These are phyloP conservation scores for Falco novaeseelandiae DNA, from an alignment of 2,797 vertebrate species.

Conservation along the genomic window DNA sequence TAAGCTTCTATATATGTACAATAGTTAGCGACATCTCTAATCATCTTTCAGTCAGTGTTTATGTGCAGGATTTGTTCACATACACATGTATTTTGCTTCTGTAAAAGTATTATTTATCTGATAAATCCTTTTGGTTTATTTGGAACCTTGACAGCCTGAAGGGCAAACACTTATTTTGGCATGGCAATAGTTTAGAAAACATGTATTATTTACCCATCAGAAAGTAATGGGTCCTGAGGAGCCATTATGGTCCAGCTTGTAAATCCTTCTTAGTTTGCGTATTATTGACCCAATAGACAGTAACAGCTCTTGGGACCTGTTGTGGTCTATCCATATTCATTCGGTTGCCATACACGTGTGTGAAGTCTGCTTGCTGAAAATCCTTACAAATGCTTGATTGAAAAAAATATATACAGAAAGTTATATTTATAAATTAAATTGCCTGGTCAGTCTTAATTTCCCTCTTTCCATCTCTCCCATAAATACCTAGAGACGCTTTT, in stretches of 20 bases:
- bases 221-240: constrained; percentile 75
- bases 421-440: constrained; percentile 49
- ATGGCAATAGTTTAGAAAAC: constrained; percentile 65
- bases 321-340: constrained; percentile 65
- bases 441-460: constrained; percentile 58
- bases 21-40: not conserved
- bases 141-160: constrained; percentile 42
- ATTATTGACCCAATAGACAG: constrained; percentile 62
- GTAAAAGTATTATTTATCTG: constrained; percentile 48
- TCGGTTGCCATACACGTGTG: not conserved
- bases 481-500: constrained; percentile 46
- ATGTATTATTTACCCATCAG: constrained; percentile 67
- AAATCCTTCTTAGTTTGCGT: constrained; percentile 68
- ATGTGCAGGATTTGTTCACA: constrained; percentile 12
- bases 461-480: constrained; percentile 7
- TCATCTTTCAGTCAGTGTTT: not conserved
- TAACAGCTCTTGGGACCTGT: constrained; percentile 49
- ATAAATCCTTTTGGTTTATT: constrained; percentile 47
- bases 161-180: constrained; percentile 60
- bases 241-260: constrained; percentile 58
- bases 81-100: constrained; percentile 27
- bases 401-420: constrained; percentile 35
- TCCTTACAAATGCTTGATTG: constrained; percentile 60
- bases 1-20: not conserved
- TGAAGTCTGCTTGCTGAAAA: constrained; percentile 46